These are phyloP conservation scores for Decapterus maruadsi DNA, from an alignment of 2,797 vertebrate genomes.

Conservation along the genomic window DNA sequence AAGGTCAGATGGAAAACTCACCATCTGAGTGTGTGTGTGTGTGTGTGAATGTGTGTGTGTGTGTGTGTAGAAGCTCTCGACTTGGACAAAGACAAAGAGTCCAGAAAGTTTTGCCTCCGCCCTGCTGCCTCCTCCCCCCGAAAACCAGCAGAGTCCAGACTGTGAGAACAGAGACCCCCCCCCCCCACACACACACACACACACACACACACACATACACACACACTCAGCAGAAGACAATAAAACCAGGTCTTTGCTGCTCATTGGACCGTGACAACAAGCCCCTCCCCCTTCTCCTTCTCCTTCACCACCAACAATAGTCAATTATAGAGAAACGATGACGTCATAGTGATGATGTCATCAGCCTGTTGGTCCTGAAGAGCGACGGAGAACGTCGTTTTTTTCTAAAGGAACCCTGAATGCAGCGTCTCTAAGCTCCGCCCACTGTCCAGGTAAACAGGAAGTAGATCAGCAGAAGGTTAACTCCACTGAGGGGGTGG, in stretches of 20 bases:
- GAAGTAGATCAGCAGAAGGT: too few relatives aligned
- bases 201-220: not conserved
- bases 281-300: not conserved
- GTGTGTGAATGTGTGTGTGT: too few relatives aligned
- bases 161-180: slow-evolving; percentile 32
- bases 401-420: too few relatives aligned
- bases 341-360: too few relatives aligned
- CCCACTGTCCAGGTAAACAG: too few relatives aligned
- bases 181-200: not conserved
- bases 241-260: slow-evolving; percentile 48
- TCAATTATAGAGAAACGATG: too few relatives aligned
- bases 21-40: slow-evolving; percentile 35
- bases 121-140: slow-evolving; percentile 14
- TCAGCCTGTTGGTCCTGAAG: too few relatives aligned
- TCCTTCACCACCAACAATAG: too few relatives aligned
- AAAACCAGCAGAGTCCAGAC: slow-evolving; percentile 8
- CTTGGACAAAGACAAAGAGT: slow-evolving; percentile 45
- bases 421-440: too few relatives aligned
- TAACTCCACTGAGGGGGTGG: too few relatives aligned
- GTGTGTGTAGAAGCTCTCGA: not conserved
- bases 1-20: slow-evolving; percentile 52
- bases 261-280: slow-evolving; percentile 60
- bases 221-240: not conserved
- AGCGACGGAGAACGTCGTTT: too few relatives aligned
- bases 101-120: slow-evolving; percentile 11